A percentile compares a stretch with the other conserved stretches of the same genome.
Evolutionary conservation across 2,797 vertebrate species (phyloP).

Genomic region (Crocodylus rhombifer): DNA sequence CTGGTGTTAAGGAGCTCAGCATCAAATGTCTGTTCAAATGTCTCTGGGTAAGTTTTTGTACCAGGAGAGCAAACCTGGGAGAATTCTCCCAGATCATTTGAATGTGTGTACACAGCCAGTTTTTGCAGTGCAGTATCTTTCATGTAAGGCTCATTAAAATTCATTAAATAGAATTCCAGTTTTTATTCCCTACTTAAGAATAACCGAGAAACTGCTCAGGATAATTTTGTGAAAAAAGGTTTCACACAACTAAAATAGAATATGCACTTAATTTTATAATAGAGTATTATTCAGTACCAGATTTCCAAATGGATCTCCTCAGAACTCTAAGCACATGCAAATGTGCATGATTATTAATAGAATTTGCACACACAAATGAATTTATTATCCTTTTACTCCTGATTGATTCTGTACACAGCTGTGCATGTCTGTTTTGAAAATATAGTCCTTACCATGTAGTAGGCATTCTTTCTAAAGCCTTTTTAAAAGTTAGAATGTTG

Average conservation of each 20-base stretch:
- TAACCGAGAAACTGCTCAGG: neutral
- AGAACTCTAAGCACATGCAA: constrained; percentile 16
- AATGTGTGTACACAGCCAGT: no score
- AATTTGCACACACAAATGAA: constrained; percentile 3
- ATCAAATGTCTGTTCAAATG: no score
- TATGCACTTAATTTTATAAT: constrained; percentile 3
- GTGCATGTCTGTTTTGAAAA: neutral
- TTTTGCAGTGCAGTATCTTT: neutral
- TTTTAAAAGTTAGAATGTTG: neutral
- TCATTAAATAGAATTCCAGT: neutral
- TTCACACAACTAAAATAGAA: neutral
- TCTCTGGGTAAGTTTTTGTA: no score
- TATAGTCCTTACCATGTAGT: neutral
- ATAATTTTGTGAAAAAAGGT: neutral
- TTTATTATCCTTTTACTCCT: neutral
- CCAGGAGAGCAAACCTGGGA: no score
- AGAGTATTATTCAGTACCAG: neutral
- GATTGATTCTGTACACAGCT: neutral
- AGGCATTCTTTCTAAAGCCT: neutral
- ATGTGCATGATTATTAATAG: constrained; percentile 16
- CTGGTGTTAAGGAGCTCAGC: no score
- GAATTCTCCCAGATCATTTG: no score
- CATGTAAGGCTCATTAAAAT: neutral
- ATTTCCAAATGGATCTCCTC: neutral
- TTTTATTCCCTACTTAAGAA: neutral